Evolutionary conservation across 2,888 invertebrate species (phyloP).

Genomic region (Drosophila hamatofila): DNA sequence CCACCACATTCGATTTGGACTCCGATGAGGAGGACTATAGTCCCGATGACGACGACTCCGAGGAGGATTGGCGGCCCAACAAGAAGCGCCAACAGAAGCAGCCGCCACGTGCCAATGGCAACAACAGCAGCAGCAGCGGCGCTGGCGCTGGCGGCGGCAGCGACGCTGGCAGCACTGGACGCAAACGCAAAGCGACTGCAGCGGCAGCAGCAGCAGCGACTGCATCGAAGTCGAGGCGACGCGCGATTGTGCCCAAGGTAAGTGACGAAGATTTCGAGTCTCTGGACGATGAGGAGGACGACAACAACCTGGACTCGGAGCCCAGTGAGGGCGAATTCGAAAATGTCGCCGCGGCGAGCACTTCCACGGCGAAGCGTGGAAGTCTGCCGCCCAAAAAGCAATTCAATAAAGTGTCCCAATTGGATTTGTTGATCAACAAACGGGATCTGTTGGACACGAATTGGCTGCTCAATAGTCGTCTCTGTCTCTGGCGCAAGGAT

Average conservation of each 20-base stretch:
- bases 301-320: slow-evolving; percentile 65
- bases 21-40: slow-evolving; percentile 84
- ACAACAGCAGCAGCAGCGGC: slow-evolving; percentile 24
- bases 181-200: slow-evolving; percentile 61
- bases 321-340: slow-evolving; percentile 73
- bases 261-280: slow-evolving; percentile 75
- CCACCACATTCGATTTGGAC: slow-evolving; percentile 84
- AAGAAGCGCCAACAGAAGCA: slow-evolving; percentile 77
- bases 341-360: slow-evolving; percentile 48
- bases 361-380: slow-evolving; percentile 63
- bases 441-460: slow-evolving; percentile 81
- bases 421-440: slow-evolving; percentile 82
- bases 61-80: slow-evolving; percentile 85
- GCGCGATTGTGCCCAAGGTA: slow-evolving; percentile 65
- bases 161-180: slow-evolving; percentile 52
- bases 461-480: slow-evolving; percentile 79
- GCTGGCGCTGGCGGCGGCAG: slow-evolving; percentile 33
- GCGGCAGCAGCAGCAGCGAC: slow-evolving; percentile 52
- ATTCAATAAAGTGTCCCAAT: slow-evolving; percentile 54
- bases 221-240: slow-evolving; percentile 73
- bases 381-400: slow-evolving; percentile 80
- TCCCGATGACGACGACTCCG: slow-evolving; percentile 84
- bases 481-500: slow-evolving; percentile 85
- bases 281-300: slow-evolving; percentile 59
- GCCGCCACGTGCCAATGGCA: slow-evolving; percentile 51